Evolutionary conservation across 2,888 invertebrate species (phyloP).

Genomic region (Liopterus haemorrhoidalis): DNA sequence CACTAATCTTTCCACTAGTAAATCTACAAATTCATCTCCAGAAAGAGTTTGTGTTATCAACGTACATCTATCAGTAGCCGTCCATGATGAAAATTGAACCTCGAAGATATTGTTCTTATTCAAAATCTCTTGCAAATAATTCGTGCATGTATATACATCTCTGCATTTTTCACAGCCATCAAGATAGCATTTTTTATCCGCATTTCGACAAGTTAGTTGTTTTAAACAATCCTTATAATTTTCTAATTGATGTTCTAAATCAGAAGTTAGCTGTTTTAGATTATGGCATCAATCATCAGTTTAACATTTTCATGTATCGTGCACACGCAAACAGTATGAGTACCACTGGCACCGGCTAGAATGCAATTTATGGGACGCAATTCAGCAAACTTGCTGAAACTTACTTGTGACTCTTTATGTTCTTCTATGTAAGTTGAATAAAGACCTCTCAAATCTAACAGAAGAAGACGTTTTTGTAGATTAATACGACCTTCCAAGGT

Average conservation of each 20-base stretch:
- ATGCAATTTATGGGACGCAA: constrained; percentile 22
- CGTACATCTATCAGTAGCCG: not conserved
- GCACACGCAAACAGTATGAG: constrained; percentile 25
- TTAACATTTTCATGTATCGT: constrained; percentile 20
- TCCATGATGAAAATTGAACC: not conserved
- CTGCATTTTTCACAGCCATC: no score
- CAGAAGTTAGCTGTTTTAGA: no score
- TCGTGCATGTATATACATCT: no score
- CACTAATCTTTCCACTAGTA: not conserved
- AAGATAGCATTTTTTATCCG: constrained; percentile 17
- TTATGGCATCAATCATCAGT: constrained; percentile 20
- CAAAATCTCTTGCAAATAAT: not conserved
- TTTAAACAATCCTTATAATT: constrained; percentile 18
- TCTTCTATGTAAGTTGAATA: constrained; percentile 13
- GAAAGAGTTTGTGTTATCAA: not conserved
- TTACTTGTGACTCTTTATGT: constrained; percentile 11
- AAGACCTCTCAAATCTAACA: constrained; percentile 21
- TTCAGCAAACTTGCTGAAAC: constrained; percentile 22
- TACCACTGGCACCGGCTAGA: constrained; percentile 21
- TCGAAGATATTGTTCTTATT: not conserved
- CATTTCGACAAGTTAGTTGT: constrained; percentile 18
- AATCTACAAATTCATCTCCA: constrained; percentile 5
- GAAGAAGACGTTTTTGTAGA: constrained; percentile 21
- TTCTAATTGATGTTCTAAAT: no score
- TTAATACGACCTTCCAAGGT: constrained; percentile 13